Conservation (phyloP, 1,140 invertebrate genomes). For the Caenorhabditis remanei region DNA sequence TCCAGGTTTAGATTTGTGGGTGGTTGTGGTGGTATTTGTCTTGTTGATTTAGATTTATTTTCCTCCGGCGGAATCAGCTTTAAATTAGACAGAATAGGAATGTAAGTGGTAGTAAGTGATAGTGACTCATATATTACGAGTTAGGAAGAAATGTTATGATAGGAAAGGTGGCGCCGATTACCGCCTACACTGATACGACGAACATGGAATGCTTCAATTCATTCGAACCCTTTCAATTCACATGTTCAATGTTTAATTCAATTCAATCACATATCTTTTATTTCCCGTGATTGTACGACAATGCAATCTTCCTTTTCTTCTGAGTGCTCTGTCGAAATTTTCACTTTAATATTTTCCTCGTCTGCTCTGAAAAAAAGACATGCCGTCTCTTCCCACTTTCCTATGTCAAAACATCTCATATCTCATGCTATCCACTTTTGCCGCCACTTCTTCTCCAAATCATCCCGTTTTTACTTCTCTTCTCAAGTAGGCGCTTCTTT, state of each 20-base stretch:
- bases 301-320: no score
- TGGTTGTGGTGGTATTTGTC: background rate
- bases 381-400: background rate
- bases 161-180: background rate
- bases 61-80: background rate
- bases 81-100: background rate
- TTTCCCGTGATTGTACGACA: no score
- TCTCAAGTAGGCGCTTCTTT: background rate
- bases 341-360: background rate
- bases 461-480: background rate
- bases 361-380: background rate
- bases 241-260: background rate
- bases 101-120: background rate
- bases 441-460: background rate
- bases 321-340: background rate
- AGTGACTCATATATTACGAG: background rate
- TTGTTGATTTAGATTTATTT: slow-evolving; percentile 41
- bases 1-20: background rate
- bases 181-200: slow-evolving; percentile 7
- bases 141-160: background rate
- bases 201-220: background rate
- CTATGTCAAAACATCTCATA: background rate
- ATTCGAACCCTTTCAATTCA: background rate
- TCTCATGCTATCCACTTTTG: background rate
- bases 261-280: background rate